Evolutionary conservation across 2,113 vertebrate species (phyloP), one percentile per base, ranked within the genome.

Genomic region (Leuciscus idus): DNA sequence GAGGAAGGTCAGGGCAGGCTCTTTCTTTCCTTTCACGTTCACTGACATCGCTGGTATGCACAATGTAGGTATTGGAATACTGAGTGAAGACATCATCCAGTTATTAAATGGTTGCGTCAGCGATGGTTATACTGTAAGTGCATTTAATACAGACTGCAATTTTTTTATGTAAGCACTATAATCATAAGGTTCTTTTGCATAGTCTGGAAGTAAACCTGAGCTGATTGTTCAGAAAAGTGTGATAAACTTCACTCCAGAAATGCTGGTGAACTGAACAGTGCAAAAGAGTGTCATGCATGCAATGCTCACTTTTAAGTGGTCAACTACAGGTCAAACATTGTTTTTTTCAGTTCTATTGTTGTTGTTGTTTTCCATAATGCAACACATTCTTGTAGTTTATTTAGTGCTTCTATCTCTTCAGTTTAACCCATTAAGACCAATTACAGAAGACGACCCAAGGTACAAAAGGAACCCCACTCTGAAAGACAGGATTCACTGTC

Each of bases 401-500:
- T 50, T 50, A 4, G 23, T 61, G 10, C 28, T 70, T 43, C 68
- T 2, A 48, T 61, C 43, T 52, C 1, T 73, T 23, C 4, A 88
- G 89, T 87, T 90, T 26, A 85, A 85, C 13, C 5, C 28, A 26
- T 0, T 3, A 0, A 5, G 1, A 15, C 23, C 62, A 13, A n/a
- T 88, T 39, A 19, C 50, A 36, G 13, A 84, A 5, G 7, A 12
- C 1, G 30, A 68, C 17, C 4, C 0, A n/a, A 26, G 48, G 26
- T 89, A 85, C 84, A 83, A 68, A 6, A 13, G 0, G 5, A 62
- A 75, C 9, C 87, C 86, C 61, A 72, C 2, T 13, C 23, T 84
- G 36, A 82, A 23, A 28, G 84, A 90, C n/a, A 72, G 30, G 57
- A 79, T 84, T 26, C 89, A 90, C 81, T 90, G 89, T 36, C 61